phyloP scores from a whole-genome alignment of 30 jellyfish, hydroid and myxozoan species.

The Mastigias papua region DNA sequence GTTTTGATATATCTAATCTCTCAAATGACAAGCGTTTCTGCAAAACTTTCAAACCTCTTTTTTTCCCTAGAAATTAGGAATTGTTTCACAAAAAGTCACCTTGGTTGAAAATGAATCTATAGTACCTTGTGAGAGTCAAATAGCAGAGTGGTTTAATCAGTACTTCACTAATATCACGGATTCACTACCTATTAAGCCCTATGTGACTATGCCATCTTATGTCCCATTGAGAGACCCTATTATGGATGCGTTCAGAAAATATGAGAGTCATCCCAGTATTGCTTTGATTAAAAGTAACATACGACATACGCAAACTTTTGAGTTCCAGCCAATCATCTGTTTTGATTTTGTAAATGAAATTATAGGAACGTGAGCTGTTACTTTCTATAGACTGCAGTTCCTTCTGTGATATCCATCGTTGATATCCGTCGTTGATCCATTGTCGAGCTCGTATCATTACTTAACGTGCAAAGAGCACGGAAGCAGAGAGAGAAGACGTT shows the following conservation, averaged over 20 bases:
- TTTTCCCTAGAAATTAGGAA: not conserved
- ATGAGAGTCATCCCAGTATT: slow-evolving; percentile 18
- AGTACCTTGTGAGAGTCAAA: not conserved
- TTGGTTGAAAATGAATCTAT: not conserved
- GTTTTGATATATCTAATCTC: not conserved
- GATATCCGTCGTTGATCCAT: too few relatives aligned
- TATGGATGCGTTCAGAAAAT: slow-evolving; percentile 15
- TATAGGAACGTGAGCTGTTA: too few relatives aligned
- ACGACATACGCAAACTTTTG: not conserved
- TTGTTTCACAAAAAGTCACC: not conserved
- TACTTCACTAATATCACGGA: slow-evolving; percentile 22
- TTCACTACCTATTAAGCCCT: slow-evolving; percentile 20
- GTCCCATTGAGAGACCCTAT: slow-evolving; percentile 52
- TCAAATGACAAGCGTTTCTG: slow-evolving; percentile 14
- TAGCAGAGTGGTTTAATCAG: slow-evolving; percentile 36
- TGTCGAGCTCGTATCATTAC: too few relatives aligned
- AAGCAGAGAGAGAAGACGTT: too few relatives aligned
- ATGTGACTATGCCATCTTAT: slow-evolving; percentile 15
- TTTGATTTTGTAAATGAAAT: not conserved
- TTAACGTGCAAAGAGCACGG: too few relatives aligned
- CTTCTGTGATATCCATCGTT: too few relatives aligned
- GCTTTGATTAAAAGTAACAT: not conserved
- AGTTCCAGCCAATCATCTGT: slow-evolving; percentile 12
- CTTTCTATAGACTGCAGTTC: too few relatives aligned
- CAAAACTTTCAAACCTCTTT: slow-evolving; percentile 25